Evolutionary conservation across 2,113 vertebrate species (phyloP).

Genomic region (Pantherophis guttatus): DNA sequence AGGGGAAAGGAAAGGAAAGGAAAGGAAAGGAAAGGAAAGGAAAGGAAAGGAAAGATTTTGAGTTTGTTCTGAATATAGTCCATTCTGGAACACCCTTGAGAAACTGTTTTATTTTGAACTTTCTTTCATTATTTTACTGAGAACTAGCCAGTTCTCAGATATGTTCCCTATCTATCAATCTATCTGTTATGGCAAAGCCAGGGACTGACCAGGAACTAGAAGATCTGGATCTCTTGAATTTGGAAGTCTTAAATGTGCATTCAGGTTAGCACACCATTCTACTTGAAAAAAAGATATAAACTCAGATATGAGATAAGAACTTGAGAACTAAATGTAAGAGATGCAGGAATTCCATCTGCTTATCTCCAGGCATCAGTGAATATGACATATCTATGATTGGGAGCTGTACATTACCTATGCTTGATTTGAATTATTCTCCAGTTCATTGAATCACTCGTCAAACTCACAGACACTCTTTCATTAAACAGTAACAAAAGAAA

Average conservation of each 20-base stretch:
- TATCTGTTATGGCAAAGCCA: background rate
- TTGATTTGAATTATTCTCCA: slow-evolving; percentile 10
- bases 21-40: too few relatives aligned
- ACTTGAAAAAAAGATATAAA: slow-evolving; percentile 33
- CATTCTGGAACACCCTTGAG: background rate
- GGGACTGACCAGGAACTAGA: background rate
- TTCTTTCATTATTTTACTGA: background rate
- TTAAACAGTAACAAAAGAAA: background rate
- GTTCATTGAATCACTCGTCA: slow-evolving; percentile 19
- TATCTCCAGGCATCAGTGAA: background rate
- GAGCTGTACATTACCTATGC: background rate
- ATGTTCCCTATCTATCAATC: background rate
- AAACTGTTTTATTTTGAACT: background rate
- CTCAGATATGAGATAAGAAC: slow-evolving; percentile 20
- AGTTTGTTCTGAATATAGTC: background rate
- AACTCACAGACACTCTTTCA: background rate
- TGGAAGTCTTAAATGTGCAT: background rate
- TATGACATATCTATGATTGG: background rate
- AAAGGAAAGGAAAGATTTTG: background rate
- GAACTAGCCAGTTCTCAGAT: background rate
- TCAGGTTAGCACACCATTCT: background rate
- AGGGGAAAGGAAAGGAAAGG: too few relatives aligned
- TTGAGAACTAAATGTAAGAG: slow-evolving; percentile 19
- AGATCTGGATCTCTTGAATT: background rate
- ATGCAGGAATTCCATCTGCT: slow-evolving; percentile 17